Evolutionary conservation across 2,888 invertebrate species (phyloP), one percentile per base, ranked within the genome.

Genomic region (Cephonodes hylas): DNA sequence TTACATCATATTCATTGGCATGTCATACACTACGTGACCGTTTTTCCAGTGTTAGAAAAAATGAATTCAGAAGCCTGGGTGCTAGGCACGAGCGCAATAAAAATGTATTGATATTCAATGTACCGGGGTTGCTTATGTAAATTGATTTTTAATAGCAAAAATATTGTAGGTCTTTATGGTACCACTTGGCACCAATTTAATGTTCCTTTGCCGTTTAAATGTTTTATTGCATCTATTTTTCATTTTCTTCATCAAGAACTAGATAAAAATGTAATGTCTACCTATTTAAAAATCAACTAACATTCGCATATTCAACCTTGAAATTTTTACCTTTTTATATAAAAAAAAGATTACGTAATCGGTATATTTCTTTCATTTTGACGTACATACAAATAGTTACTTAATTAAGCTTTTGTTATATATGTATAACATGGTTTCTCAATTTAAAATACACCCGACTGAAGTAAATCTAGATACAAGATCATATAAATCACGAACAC

Each of bases 51-150:
- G 27, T 15, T 31, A 53, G 10, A 31, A 53, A 53, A 53, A 53
- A 53, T 31, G 15, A 27, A 53, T 53, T 53, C 31, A 18, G 53
- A 18, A 31, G 7, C 31, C 18, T 53, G 53, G 10, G 53, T 53
- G 27, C 53, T 53, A 53, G 53, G 53, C 53, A 53, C 53, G 53
- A 18, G 1, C 27, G 53, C 4, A 53, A 53, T 53, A 53, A 53
- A 53, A 53, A 31, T 31, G 3, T 53, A 53, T 53, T 53, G 53
- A 2, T 23, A 53, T 18, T 31, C 27, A 27, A 48, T 31, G 34
- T 38, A 10, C 18, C 4, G 15, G 23, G 23, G 20, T n/a, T 6
- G 34, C 25, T 48, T 48, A 48, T 48, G 48, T 48, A 48, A 44
- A 48, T 48, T 48, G 48, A 27, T 48, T 48, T n/a, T 48, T 27